These are phyloP conservation scores for Umimayanthus chanpuru DNA, from an alignment of 92 coral and sea anemone genomes.

Conservation along the genomic window DNA sequence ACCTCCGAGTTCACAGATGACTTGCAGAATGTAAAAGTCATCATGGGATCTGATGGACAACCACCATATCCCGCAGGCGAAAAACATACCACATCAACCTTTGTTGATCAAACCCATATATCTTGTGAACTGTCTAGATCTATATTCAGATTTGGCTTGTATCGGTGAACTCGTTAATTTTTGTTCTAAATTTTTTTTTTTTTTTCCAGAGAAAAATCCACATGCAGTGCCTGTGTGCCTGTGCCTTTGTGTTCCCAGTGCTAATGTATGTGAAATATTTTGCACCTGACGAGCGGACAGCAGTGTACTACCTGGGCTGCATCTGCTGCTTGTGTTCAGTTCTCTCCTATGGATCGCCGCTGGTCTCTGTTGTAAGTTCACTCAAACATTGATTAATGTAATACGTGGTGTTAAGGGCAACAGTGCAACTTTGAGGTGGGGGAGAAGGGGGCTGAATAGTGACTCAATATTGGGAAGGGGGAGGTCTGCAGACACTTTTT, in stretches of 20 bases:
- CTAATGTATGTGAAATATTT: conserved; percentile 72
- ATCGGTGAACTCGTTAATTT: background rate
- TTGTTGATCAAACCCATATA: no score
- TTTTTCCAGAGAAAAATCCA: conserved; percentile 32
- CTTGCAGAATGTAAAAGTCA: no score
- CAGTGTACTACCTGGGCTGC: conserved; percentile 67
- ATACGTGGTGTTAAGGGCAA: no score
- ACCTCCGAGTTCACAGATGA: no score
- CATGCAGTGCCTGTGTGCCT: conserved; percentile 31
- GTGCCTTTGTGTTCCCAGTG: conserved; percentile 46
- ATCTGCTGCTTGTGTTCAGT: conserved; percentile 75
- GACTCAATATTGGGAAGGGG: no score
- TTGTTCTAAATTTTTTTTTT: background rate
- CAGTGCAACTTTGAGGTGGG: no score
- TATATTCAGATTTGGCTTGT: background rate
- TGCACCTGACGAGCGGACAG: conserved; percentile 63
- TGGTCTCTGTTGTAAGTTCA: conserved; percentile 76
- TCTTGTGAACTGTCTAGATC: background rate
- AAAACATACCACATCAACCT: no score
- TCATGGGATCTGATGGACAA: no score
- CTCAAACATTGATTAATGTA: no score
- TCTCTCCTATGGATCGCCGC: conserved; percentile 86
- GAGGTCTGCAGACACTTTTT: no score
- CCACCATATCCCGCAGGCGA: no score
- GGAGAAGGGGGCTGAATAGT: no score